Conservation (phyloP, 2,888 invertebrate species). For the Eupithecia inturbata region DNA sequence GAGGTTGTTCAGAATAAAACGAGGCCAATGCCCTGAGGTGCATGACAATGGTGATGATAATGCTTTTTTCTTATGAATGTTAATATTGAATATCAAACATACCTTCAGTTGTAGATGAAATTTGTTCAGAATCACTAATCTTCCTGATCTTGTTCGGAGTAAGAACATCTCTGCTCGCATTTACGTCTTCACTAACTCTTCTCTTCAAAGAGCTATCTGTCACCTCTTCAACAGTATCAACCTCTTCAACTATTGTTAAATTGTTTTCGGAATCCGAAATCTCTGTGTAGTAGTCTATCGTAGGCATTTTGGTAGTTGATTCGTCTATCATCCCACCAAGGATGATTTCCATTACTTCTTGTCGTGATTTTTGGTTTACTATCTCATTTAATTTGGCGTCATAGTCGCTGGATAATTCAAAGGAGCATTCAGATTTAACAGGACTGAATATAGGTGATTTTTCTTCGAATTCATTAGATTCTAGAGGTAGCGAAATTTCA, state of each 20-base stretch:
- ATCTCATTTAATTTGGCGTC: slow-evolving; percentile 76
- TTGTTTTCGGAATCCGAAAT: slow-evolving; percentile 46
- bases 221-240: background rate
- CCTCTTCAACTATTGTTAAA: slow-evolving; percentile 40
- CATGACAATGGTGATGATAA: no score
- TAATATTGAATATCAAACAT: no score
- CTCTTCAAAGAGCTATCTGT: slow-evolving; percentile 56
- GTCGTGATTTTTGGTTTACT: slow-evolving; percentile 74
- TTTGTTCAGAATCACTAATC: slow-evolving; percentile 73
- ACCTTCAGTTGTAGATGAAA: slow-evolving; percentile 78
- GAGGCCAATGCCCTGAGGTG: no score
- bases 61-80: no score
- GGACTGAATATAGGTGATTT: slow-evolving; percentile 66
- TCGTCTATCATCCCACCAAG: slow-evolving; percentile 69
- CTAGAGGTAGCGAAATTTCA: slow-evolving; percentile 68
- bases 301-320: slow-evolving; percentile 66
- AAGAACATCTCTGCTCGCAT: slow-evolving; percentile 65
- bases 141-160: slow-evolving; percentile 72
- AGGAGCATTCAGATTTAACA: slow-evolving; percentile 76
- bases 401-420: slow-evolving; percentile 75
- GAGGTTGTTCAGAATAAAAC: no score
- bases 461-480: slow-evolving; percentile 47
- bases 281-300: slow-evolving; percentile 70
- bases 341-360: slow-evolving; percentile 81
- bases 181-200: slow-evolving; percentile 60